A percentile compares a stretch with the other conserved stretches of the same genome.
Conservation (phyloP, 2,797 vertebrate genomes). For the Etheostoma perlongum region DNA sequence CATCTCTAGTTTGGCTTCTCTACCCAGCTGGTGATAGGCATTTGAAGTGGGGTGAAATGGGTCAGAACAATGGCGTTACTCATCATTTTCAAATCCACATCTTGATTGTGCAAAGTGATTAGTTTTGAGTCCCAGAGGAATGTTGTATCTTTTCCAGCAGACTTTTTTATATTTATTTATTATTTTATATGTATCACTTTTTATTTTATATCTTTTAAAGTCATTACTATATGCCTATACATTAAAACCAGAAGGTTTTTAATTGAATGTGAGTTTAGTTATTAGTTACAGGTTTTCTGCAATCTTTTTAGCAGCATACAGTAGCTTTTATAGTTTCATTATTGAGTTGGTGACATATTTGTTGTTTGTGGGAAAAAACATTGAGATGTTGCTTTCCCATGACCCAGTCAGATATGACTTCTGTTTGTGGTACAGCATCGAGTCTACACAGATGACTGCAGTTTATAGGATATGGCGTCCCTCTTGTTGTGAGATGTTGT, state of each 20-base stretch:
- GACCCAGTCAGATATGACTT: slow-evolving; percentile 7
- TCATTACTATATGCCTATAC: neutral
- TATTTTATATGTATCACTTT: neutral
- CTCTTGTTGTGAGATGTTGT: slow-evolving; percentile 42
- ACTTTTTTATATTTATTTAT: neutral
- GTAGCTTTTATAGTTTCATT: slow-evolving; percentile 6
- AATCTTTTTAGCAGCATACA: neutral
- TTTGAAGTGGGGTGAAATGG: slow-evolving; percentile 34
- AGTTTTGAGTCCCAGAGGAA: neutral
- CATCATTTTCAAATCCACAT: slow-evolving; percentile 20
- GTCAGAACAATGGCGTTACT: slow-evolving; percentile 13
- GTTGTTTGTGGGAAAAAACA: slow-evolving; percentile 12
- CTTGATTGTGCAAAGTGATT: neutral
- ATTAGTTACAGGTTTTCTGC: neutral
- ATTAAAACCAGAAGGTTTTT: neutral
- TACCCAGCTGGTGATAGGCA: slow-evolving; percentile 2
- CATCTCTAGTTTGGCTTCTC: slow-evolving; percentile 30
- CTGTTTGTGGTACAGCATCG: slow-evolving; percentile 22
- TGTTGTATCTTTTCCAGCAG: neutral
- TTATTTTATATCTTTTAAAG: neutral
- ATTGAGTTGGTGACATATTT: slow-evolving; percentile 10
- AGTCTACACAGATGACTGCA: slow-evolving; percentile 35
- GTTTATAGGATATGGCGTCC: slow-evolving; percentile 17
- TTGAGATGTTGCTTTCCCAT: slow-evolving; percentile 4
- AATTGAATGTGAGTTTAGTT: neutral